Percentiles rank a stretch among this genome's conserved stretches.
phyloP scores from a whole-genome alignment of 2,797 vertebrate genomes.

The Helarctos malayanus region DNA sequence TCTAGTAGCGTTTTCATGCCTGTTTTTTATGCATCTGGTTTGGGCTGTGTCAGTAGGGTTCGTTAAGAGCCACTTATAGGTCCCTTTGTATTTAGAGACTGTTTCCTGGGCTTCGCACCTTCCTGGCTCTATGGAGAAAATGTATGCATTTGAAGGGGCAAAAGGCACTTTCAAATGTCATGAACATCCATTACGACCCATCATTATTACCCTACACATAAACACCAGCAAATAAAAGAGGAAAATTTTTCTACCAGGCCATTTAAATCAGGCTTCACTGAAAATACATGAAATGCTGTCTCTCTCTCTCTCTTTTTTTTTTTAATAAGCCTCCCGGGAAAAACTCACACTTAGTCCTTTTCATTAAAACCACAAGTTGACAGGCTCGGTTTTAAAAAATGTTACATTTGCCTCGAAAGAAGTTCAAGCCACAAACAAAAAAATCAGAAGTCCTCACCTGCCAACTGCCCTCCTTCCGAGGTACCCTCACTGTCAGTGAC shows the following conservation, averaged over 20 bases:
- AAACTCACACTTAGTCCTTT: slow-evolving; percentile 38
- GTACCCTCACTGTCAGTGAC: not conserved
- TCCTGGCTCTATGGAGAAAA: slow-evolving; percentile 81
- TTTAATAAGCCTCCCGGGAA: slow-evolving; percentile 4
- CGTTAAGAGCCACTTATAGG: slow-evolving; percentile 84
- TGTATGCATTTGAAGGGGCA: slow-evolving; percentile 67
- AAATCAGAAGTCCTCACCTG: not conserved
- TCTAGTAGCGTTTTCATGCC: slow-evolving; percentile 78
- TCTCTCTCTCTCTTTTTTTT: not conserved
- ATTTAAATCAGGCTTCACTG: slow-evolving; percentile 62
- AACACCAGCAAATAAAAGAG: slow-evolving; percentile 63
- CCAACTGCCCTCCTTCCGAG: not conserved
- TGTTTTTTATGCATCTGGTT: slow-evolving; percentile 84
- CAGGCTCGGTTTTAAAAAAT: not conserved
- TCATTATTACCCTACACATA: slow-evolving; percentile 55
- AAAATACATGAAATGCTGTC: slow-evolving; percentile 63
- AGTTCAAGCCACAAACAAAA: not conserved
- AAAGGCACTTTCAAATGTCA: slow-evolving; percentile 66
- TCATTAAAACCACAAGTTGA: slow-evolving; percentile 57
- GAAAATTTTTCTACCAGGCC: slow-evolving; percentile 20
- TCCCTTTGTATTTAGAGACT: slow-evolving; percentile 84
- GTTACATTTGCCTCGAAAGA: not conserved
- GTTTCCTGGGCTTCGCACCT: slow-evolving; percentile 81
- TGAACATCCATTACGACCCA: slow-evolving; percentile 66
- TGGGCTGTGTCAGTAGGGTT: slow-evolving; percentile 70